phyloP scores from a whole-genome alignment of 2,888 invertebrate species.

The Drosophila meridionalis region DNA sequence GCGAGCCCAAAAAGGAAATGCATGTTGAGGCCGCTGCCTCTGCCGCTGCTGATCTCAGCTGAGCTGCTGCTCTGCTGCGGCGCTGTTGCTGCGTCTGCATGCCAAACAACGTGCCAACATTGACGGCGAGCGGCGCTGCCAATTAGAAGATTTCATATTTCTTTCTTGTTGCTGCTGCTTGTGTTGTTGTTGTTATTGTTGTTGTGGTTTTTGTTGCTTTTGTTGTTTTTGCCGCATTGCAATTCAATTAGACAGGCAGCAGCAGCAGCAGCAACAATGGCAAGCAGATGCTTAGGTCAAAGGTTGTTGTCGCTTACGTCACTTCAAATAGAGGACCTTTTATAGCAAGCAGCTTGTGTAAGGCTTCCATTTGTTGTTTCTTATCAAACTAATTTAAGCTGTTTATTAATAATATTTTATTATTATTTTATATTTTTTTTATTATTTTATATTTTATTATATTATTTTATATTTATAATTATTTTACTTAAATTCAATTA shows the following conservation, averaged over 20 bases:
- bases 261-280: constrained; percentile 13
- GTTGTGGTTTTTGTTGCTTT: constrained; percentile 10
- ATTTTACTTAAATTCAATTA: too few species aligned
- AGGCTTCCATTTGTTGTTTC: not conserved
- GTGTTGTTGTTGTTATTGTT: constrained; percentile 12
- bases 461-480: too few species aligned
- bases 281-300: constrained; percentile 36
- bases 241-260: constrained; percentile 59
- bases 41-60: constrained; percentile 20
- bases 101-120: constrained; percentile 75
- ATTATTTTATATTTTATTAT: too few species aligned
- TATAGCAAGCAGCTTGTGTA: constrained; percentile 13
- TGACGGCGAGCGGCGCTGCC: constrained; percentile 61
- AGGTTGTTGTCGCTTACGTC: constrained; percentile 19
- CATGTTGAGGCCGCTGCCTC: constrained; percentile 58
- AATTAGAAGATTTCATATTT: constrained; percentile 78
- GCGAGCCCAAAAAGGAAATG: constrained; percentile 77
- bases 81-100: constrained; percentile 54
- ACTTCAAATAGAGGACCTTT: not conserved
- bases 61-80: constrained; percentile 13
- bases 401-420: too few species aligned
- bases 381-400: not conserved
- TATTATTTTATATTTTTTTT: too few species aligned
- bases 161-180: constrained; percentile 27
- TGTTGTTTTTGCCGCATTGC: constrained; percentile 45